Evolutionary conservation across 1,140 invertebrate genomes (phyloP).

Genomic region (Lethocerus indicus): DNA sequence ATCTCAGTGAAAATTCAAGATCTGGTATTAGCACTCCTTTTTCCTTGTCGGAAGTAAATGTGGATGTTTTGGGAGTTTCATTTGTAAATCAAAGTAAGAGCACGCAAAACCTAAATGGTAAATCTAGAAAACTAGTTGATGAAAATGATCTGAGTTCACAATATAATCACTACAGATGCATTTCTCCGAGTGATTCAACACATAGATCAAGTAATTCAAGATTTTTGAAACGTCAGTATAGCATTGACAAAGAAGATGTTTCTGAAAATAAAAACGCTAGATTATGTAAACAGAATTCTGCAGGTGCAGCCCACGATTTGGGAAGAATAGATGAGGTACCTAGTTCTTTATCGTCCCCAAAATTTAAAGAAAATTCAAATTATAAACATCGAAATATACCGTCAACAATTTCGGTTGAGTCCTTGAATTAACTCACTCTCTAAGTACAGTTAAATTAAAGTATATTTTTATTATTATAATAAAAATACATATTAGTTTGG

Average conservation of each 20-base stretch:
- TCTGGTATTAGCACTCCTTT: conserved; percentile 12
- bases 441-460: no score
- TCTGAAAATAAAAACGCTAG: conserved; percentile 20
- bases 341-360: not conserved
- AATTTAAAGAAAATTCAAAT: conserved; percentile 1
- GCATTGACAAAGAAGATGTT: conserved; percentile 45
- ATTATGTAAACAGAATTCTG: conserved; percentile 50
- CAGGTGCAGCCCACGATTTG: conserved; percentile 46
- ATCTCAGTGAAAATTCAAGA: conserved; percentile 3
- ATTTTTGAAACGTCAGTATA: conserved; percentile 43
- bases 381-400: conserved; percentile 11
- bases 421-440: conserved; percentile 12
- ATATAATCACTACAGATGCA: conserved; percentile 50
- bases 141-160: conserved; percentile 48
- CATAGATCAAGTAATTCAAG: conserved; percentile 8
- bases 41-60: conserved; percentile 14
- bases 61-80: conserved; percentile 21
- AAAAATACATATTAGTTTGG: no score
- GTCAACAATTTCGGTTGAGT: conserved; percentile 8
- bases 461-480: no score
- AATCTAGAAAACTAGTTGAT: conserved; percentile 25
- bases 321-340: conserved; percentile 46
- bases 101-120: conserved; percentile 11
- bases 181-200: conserved; percentile 44
- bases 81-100: conserved; percentile 22